Conservation (phyloP, 2,113 vertebrate genomes). For the Atractosteus spatula region DNA sequence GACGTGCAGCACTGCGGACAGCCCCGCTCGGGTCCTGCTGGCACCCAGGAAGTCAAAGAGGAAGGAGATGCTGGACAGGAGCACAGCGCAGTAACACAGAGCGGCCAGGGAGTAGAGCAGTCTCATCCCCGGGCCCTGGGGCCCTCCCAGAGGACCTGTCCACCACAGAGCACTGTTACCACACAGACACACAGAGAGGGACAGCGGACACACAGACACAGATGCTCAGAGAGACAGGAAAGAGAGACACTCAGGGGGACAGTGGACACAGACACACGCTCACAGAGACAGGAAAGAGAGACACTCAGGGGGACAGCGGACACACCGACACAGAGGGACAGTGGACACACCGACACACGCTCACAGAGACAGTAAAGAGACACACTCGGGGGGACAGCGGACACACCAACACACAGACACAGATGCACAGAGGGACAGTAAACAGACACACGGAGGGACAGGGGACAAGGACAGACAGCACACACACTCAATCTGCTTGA, state of each 20-base stretch:
- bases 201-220: not conserved
- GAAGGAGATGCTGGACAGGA: conserved; percentile 39
- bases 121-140: conserved; percentile 24
- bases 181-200: not conserved
- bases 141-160: conserved; percentile 38
- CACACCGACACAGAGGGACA: no score
- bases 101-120: conserved; percentile 23
- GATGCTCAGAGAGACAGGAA: not conserved
- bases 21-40: conserved; percentile 7
- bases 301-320: no score
- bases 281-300: no score
- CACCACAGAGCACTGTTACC: not conserved
- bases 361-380: no score
- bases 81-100: conserved; percentile 38
- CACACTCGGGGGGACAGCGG: no score
- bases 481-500: no score
- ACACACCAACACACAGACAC: no score
- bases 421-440: no score
- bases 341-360: not conserved
- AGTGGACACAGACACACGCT: no score
- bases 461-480: no score
- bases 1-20: conserved; percentile 15
- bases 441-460: no score
- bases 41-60: conserved; percentile 44
- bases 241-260: not conserved